phyloP scores from a whole-genome alignment of 2,113 vertebrate genomes.

The Muntiacus muntjak region DNA sequence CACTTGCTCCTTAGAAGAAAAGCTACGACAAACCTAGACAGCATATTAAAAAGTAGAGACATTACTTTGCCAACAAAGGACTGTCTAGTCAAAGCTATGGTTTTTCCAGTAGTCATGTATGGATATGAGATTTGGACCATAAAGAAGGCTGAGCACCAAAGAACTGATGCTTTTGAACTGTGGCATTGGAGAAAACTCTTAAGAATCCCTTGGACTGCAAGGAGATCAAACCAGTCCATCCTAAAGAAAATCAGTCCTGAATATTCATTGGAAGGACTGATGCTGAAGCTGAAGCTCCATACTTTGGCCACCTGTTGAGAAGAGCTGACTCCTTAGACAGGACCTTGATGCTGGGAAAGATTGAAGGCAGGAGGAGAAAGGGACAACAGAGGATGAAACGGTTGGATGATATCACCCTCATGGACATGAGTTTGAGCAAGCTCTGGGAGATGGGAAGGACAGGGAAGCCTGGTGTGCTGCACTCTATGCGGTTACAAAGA shows the following conservation, averaged over 20 bases:
- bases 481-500: neutral
- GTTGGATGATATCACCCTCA: neutral
- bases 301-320: neutral
- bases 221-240: neutral
- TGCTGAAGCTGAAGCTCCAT: neutral
- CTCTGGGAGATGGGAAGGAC: neutral
- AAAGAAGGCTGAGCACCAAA: rapidly evolving
- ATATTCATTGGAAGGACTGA: neutral
- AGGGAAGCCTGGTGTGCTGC: neutral
- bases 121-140: neutral
- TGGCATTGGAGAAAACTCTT: neutral
- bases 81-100: neutral
- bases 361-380: neutral
- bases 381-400: neutral
- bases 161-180: neutral
- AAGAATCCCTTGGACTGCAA: neutral
- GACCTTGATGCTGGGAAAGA: neutral
- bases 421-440: neutral
- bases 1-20: neutral
- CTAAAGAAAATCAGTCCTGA: neutral
- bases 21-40: neutral
- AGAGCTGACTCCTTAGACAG: neutral
- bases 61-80: neutral
- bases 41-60: neutral
- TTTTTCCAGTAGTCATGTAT: neutral